phyloP scores from a whole-genome alignment of 2,797 vertebrate species.

The Pyrocephalus nanus region DNA sequence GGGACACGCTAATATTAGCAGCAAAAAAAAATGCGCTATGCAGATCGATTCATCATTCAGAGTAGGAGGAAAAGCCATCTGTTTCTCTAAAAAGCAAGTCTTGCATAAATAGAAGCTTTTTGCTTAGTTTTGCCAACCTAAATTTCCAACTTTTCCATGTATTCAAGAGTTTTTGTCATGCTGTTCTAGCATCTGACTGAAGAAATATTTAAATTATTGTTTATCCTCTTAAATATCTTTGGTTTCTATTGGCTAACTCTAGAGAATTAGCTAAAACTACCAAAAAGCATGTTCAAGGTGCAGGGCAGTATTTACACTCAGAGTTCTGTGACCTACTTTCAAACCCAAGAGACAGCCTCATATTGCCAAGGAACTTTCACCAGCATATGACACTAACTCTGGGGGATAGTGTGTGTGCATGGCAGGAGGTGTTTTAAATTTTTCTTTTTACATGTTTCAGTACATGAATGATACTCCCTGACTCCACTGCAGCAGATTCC shows the following conservation, averaged over 20 bases:
- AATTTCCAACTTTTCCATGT: neutral
- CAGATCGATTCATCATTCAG: neutral
- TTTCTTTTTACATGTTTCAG: neutral
- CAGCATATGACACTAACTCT: neutral
- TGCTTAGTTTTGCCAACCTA: neutral
- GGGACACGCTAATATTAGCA: neutral
- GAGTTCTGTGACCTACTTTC: neutral
- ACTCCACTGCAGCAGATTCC: neutral
- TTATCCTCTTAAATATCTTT: neutral
- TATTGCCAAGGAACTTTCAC: neutral
- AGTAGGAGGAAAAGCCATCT: conserved; percentile 20
- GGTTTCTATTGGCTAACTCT: neutral
- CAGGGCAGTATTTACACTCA: neutral
- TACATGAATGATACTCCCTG: neutral
- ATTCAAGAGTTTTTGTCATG: neutral
- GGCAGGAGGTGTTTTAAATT: neutral
- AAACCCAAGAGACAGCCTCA: neutral
- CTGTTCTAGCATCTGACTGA: neutral
- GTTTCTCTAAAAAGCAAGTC: neutral
- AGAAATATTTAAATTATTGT: neutral
- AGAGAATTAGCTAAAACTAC: neutral
- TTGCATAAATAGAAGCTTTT: neutral
- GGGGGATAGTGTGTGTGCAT: neutral
- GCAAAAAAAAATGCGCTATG: neutral
- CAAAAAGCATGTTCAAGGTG: neutral